These are phyloP conservation scores for Formica aserva DNA, from an alignment of 2,888 invertebrate genomes.

Conservation along the genomic window DNA sequence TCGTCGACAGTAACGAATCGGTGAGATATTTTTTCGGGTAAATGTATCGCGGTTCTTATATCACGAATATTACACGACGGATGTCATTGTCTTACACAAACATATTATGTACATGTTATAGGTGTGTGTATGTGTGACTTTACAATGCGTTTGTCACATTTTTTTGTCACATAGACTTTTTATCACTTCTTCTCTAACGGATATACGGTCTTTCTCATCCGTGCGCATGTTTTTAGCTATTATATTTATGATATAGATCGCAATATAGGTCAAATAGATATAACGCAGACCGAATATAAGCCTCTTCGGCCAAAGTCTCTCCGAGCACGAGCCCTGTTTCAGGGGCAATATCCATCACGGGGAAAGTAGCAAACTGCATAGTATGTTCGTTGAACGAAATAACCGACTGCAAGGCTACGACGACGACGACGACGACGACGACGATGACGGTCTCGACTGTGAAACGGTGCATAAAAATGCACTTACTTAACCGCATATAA, in stretches of 20 bases:
- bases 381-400: constrained; percentile 68
- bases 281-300: not conserved
- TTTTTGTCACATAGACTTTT: not conserved
- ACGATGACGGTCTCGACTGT: constrained; percentile 65
- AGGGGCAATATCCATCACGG: constrained; percentile 17
- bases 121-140: not conserved
- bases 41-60: constrained; percentile 4
- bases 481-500: constrained; percentile 74
- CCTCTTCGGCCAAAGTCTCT: not conserved
- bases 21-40: constrained; percentile 27
- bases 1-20: constrained; percentile 30
- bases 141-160: not conserved
- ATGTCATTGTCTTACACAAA: constrained; percentile 26
- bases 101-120: not conserved
- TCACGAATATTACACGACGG: constrained; percentile 11
- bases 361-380: constrained; percentile 11
- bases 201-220: not conserved
- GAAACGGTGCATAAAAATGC: constrained; percentile 76
- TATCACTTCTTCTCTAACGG: not conserved
- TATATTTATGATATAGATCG: not conserved
- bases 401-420: constrained; percentile 66
- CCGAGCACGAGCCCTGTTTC: not conserved
- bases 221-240: not conserved
- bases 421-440: not conserved
- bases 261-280: not conserved